Percentiles rank a stretch among this genome's conserved stretches.
Conservation (phyloP, 2,113 vertebrate species). For the Nothobranchius furzeri region DNA sequence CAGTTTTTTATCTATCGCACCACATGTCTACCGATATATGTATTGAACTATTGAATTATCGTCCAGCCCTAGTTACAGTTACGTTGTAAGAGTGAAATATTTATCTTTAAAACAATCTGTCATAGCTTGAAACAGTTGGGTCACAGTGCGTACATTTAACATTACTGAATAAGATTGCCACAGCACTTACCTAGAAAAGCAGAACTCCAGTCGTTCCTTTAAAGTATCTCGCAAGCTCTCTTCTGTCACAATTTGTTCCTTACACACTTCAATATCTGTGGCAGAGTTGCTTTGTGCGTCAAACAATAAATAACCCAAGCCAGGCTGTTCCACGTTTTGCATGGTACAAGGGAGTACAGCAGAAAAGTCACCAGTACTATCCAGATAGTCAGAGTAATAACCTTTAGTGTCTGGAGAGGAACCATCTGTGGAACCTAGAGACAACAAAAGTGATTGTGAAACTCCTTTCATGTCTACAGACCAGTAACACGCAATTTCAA, state of each 20-base stretch:
- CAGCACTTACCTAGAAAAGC: slow-evolving; percentile 87
- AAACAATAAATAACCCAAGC: slow-evolving; percentile 60
- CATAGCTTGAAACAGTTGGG: too few species aligned
- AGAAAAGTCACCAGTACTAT: slow-evolving; percentile 37
- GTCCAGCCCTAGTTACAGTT: too few species aligned
- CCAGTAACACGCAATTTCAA: neutral
- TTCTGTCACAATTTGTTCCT: slow-evolving; percentile 77
- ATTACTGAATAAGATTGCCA: neutral
- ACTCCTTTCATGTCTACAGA: slow-evolving; percentile 26
- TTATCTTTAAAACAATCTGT: too few species aligned
- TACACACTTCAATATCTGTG: slow-evolving; percentile 75
- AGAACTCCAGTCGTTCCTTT: slow-evolving; percentile 95
- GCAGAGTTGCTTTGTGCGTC: slow-evolving; percentile 51
- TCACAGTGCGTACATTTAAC: neutral
- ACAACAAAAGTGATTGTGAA: slow-evolving; percentile 13
- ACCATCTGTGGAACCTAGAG: slow-evolving; percentile 60
- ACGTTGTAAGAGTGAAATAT: too few species aligned
- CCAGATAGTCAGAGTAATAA: slow-evolving; percentile 44
- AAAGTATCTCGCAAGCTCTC: slow-evolving; percentile 89
- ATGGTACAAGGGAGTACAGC: slow-evolving; percentile 33
- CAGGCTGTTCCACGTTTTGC: slow-evolving; percentile 61
- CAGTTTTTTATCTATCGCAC: too few species aligned
- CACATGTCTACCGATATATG: too few species aligned
- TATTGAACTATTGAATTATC: too few species aligned
- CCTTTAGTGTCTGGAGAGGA: slow-evolving; percentile 59